Percentiles rank a stretch among this genome's conserved stretches.
Conservation (phyloP, 2,888 invertebrate genomes). For the Philopedon plagiatum region DNA sequence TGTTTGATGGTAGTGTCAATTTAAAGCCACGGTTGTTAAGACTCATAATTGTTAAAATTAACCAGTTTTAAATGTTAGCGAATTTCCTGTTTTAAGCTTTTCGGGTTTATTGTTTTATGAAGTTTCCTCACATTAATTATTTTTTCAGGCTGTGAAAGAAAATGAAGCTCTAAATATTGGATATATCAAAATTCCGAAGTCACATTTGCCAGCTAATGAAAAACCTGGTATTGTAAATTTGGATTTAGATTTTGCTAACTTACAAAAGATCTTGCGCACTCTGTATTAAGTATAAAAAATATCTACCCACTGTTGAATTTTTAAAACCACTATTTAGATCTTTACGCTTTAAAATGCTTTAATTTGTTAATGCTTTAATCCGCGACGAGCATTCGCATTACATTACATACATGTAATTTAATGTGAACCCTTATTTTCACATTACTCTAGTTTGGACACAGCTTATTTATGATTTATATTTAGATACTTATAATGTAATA, state of each 20-base stretch:
- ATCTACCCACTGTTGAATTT: neutral
- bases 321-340: constrained; percentile 48
- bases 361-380: constrained; percentile 4
- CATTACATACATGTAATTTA: too few species aligned
- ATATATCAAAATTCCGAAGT: constrained; percentile 66
- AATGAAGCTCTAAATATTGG: constrained; percentile 65
- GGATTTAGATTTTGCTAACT: constrained; percentile 64
- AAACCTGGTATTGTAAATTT: constrained; percentile 62
- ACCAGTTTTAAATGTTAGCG: too few species aligned
- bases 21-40: too few species aligned
- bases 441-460: too few species aligned
- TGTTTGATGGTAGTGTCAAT: too few species aligned
- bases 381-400: too few species aligned
- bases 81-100: too few species aligned
- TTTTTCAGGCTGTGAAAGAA: constrained; percentile 65
- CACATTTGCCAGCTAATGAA: constrained; percentile 59
- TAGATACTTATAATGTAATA: too few species aligned
- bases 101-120: too few species aligned
- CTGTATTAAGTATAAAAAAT: constrained; percentile 12
- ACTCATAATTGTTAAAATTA: too few species aligned
- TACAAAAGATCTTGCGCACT: constrained; percentile 63
- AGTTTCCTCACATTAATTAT: neutral
- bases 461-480: too few species aligned
- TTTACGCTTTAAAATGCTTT: constrained; percentile 5
- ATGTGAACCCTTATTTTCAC: too few species aligned